Percentiles rank a stretch among this genome's conserved stretches.
Conservation (phyloP, 1,140 invertebrate species). For the Spodoptera litura region DNA sequence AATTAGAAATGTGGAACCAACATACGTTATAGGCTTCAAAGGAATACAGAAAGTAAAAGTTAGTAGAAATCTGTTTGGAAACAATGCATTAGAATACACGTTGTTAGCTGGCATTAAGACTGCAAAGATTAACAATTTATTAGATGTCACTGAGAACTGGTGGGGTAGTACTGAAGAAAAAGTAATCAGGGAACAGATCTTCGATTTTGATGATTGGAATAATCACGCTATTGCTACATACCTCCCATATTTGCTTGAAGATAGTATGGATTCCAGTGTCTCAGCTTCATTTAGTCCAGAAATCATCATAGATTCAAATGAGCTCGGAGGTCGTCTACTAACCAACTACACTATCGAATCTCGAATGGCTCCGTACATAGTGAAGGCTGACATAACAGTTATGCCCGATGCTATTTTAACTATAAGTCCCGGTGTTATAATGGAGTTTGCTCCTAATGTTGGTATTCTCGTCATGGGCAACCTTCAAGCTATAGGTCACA, state of each 20-base stretch:
- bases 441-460: conserved; percentile 98
- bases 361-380: conserved; percentile 91
- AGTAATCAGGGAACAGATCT: conserved; percentile 94
- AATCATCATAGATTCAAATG: conserved; percentile 87
- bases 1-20: conserved; percentile 87
- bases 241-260: conserved; percentile 93
- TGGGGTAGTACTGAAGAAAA: conserved; percentile 94
- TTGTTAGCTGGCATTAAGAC: conserved; percentile 96
- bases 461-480: conserved; percentile 98
- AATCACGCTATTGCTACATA: conserved; percentile 97
- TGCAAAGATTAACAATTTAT: conserved; percentile 93
- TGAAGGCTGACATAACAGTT: conserved; percentile 97
- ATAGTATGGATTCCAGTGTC: conserved; percentile 91
- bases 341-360: conserved; percentile 90
- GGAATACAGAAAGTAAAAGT: conserved; percentile 98
- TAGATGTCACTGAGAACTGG: conserved; percentile 98
- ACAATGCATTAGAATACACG: conserved; percentile 96
- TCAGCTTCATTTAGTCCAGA: conserved; percentile 89
- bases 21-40: conserved; percentile 95
- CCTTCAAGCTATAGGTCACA: conserved; percentile 93
- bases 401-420: conserved; percentile 96
- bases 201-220: conserved; percentile 99
- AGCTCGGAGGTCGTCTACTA: conserved; percentile 94
- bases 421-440: conserved; percentile 95
- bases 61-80: conserved; percentile 95